Base-by-base conservation (phyloP, 2,888 invertebrate species). In the Athalia cordata region DNA sequence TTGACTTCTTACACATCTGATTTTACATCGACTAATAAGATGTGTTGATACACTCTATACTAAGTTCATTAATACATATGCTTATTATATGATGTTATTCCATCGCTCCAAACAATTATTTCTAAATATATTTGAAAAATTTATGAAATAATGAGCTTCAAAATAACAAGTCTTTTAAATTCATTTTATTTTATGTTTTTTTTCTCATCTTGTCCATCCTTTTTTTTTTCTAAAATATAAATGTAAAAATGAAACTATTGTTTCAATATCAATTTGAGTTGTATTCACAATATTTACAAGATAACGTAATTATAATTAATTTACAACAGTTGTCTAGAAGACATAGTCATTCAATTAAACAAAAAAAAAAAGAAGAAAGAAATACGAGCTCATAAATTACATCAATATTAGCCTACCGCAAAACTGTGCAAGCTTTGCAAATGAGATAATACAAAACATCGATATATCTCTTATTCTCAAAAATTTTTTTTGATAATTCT, bases 261-360 rank as follows among this genome's bases (percentile, higher is more conserved):
- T 50, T 78, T 77, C 76, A 65, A 78, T 76, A 76, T 77, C 43
- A 66, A 77, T 77, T 77, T 77, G n/a, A 78, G 65, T 65, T 78
- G 49, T 77, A 78, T 78, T 65, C 77, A 78, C 78, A 78, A 49
- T 78, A 78, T 78, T 76, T 78, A 78, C 78, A 78, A n/a, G 15
- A 59, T 61, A 77, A 57, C 13, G 43, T n/a, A 15, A n/a, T 29
- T 59, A 61, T 47, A 43, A n/a, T 13, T 29, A 70, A 47, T 49
- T 9, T 72, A 50, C 8, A 45, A 43, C 62, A 62, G 70, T 47
- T 78, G 55, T 47, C 64, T 65, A 74, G 43, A 55, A 64, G 29
- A 52, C 65, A 67, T 67, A 52, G 43, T 72, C 47, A 68, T 68
- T 52, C 11, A 55, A 43, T 52, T 11, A 9, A 29, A 47, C n/a